These are phyloP conservation scores for Thymallus thymallus DNA, from an alignment of 2,113 vertebrate species.

Conservation along the genomic window DNA sequence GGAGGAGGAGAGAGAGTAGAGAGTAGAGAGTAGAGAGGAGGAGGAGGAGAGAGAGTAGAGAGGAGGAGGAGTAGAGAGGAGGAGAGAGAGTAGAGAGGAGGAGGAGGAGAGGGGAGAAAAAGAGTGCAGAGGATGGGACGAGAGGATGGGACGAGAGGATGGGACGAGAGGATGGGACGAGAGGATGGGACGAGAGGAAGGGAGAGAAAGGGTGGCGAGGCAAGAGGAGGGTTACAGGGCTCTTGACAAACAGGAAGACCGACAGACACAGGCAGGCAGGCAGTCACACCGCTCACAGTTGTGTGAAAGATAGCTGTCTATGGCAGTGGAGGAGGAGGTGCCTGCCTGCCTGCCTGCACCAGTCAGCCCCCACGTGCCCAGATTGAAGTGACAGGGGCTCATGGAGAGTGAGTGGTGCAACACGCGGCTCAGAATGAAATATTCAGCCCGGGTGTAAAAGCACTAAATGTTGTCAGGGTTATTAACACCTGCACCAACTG, in stretches of 20 bases:
- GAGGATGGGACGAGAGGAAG: conserved; percentile 73
- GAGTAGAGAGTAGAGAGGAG: conserved; percentile 33
- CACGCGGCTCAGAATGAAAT: conserved; percentile 85
- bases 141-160: conserved; percentile 78
- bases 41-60: conserved; percentile 35
- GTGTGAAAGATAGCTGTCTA: conserved; percentile 81
- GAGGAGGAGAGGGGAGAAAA: conserved; percentile 21
- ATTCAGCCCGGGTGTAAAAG: conserved; percentile 83
- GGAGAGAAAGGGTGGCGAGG: no score
- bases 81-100: conserved; percentile 43
- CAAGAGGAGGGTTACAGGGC: conserved; percentile 36
- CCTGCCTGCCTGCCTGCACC: conserved; percentile 57
- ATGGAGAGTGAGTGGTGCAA: conserved; percentile 78
- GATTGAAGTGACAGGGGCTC: conserved; percentile 82
- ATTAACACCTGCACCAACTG: conserved; percentile 85
- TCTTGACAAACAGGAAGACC: conserved; percentile 66
- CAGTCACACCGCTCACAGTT: conserved; percentile 79
- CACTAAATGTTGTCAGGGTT: conserved; percentile 88
- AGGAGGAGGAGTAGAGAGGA: conserved; percentile 60
- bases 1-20: conserved; percentile 55
- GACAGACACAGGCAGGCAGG: conserved; percentile 62
- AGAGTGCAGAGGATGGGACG: conserved; percentile 50
- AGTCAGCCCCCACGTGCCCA: conserved; percentile 75
- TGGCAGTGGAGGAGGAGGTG: conserved; percentile 67
- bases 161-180: conserved; percentile 67